These are phyloP conservation scores for Drosophila eugracilis DNA, from an alignment of 1,140 invertebrate species.

Conservation along the genomic window DNA sequence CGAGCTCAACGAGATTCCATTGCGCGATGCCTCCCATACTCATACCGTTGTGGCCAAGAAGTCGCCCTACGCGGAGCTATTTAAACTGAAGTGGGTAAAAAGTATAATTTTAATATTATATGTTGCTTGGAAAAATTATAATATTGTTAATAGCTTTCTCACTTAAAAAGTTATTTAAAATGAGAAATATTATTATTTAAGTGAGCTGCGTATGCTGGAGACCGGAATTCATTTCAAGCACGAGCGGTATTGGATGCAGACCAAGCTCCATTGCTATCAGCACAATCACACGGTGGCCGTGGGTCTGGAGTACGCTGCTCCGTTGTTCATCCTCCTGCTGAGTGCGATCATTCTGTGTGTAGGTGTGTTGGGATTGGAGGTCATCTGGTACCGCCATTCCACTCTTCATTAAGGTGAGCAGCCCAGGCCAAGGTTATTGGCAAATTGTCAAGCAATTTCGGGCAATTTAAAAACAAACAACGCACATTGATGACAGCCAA, in stretches of 20 bases:
- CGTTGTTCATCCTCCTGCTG: constrained; percentile 59
- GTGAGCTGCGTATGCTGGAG: constrained; percentile 62
- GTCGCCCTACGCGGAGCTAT: constrained; percentile 65
- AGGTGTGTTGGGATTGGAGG: constrained; percentile 55
- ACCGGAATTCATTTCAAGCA: constrained; percentile 64
- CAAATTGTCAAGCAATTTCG: constrained; percentile 33
- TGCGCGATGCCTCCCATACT: constrained; percentile 54
- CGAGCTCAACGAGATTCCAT: constrained; percentile 67
- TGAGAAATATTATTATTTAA: constrained; percentile 12
- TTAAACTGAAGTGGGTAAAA: constrained; percentile 49
- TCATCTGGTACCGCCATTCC: constrained; percentile 51
- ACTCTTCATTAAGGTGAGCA: constrained; percentile 27
- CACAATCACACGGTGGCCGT: constrained; percentile 64
- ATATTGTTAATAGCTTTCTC: too few species aligned
- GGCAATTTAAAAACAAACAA: constrained; percentile 70
- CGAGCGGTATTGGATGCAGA: constrained; percentile 55
- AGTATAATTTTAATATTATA: too few species aligned
- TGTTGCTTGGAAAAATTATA: too few species aligned
- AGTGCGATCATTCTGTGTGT: constrained; percentile 51
- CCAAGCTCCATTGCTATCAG: constrained; percentile 65
- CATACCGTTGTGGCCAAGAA: constrained; percentile 41
- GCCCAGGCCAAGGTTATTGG: constrained; percentile 5
- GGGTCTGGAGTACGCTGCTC: constrained; percentile 64
- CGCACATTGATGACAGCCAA: constrained; percentile 44
- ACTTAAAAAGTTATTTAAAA: too few species aligned